These are phyloP conservation scores for Pyrrhosoma nymphula DNA, from an alignment of 2,888 invertebrate species.

Conservation along the genomic window DNA sequence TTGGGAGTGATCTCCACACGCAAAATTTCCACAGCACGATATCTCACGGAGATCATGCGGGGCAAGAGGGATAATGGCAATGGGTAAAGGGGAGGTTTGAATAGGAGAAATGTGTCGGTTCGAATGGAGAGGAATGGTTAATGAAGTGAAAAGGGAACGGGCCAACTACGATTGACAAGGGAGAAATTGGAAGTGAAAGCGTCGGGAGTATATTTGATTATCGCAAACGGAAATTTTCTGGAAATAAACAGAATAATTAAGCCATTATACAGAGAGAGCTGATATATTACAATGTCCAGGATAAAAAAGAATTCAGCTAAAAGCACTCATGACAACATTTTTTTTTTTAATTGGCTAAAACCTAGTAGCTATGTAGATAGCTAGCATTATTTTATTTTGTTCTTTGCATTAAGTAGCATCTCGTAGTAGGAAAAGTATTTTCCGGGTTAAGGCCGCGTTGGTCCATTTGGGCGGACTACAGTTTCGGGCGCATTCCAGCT, in stretches of 20 bases:
- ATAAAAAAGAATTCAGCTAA: background rate
- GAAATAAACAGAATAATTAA: background rate
- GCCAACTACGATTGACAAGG: background rate
- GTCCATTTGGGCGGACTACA: too few species aligned
- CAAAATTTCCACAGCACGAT: background rate
- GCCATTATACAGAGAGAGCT: background rate
- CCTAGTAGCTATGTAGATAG: too few species aligned
- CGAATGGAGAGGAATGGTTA: background rate
- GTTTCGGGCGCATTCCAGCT: too few species aligned
- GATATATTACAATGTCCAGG: background rate
- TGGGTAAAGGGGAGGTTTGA: background rate
- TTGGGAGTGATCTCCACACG: background rate
- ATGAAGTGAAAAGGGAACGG: background rate
- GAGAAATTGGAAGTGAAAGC: background rate
- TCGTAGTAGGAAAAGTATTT: too few species aligned
- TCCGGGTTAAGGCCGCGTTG: too few species aligned
- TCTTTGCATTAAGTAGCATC: too few species aligned
- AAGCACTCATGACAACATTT: background rate
- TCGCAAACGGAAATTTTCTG: background rate
- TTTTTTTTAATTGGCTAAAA: too few species aligned
- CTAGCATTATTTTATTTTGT: too few species aligned
- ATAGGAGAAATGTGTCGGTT: background rate
- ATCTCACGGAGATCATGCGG: background rate
- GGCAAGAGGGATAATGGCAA: background rate
- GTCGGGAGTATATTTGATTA: background rate